Conservation (phyloP, 2,888 invertebrate genomes). For the Amiota minor region DNA sequence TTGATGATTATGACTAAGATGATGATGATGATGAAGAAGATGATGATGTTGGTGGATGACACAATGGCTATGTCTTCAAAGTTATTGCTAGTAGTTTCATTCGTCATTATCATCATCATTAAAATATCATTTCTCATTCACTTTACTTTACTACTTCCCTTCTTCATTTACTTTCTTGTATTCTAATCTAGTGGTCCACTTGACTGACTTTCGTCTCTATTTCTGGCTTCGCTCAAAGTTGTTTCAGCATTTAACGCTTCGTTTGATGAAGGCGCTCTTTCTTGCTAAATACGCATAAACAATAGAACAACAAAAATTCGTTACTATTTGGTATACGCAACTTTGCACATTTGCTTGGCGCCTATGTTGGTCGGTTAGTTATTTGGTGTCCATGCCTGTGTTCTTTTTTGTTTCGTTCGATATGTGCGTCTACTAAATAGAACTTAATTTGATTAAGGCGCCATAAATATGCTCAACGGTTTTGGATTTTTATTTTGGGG, state of each 20-base stretch:
- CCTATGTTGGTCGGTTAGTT: no score
- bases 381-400: neutral
- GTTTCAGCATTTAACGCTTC: slow-evolving; percentile 17
- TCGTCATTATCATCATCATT: neutral
- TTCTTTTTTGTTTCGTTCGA: neutral
- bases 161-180: neutral
- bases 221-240: neutral
- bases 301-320: neutral
- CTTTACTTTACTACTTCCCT: neutral
- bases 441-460: slow-evolving; percentile 63
- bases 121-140: no score
- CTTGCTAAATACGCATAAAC: neutral
- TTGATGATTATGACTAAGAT: neutral
- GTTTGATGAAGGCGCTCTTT: slow-evolving; percentile 9
- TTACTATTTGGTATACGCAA: slow-evolving; percentile 56
- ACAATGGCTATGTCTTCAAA: slow-evolving; percentile 48
- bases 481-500: neutral
- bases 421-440: slow-evolving; percentile 53
- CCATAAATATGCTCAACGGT: slow-evolving; percentile 50
- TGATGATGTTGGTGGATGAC: slow-evolving; percentile 42
- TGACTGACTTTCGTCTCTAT: slow-evolving; percentile 2
- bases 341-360: slow-evolving; percentile 51
- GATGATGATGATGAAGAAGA: slow-evolving; percentile 40
- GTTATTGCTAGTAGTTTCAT: neutral
- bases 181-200: slow-evolving; percentile 16